Evolutionary conservation across 2,113 vertebrate species (phyloP).

Genomic region (Redunca redunca): DNA sequence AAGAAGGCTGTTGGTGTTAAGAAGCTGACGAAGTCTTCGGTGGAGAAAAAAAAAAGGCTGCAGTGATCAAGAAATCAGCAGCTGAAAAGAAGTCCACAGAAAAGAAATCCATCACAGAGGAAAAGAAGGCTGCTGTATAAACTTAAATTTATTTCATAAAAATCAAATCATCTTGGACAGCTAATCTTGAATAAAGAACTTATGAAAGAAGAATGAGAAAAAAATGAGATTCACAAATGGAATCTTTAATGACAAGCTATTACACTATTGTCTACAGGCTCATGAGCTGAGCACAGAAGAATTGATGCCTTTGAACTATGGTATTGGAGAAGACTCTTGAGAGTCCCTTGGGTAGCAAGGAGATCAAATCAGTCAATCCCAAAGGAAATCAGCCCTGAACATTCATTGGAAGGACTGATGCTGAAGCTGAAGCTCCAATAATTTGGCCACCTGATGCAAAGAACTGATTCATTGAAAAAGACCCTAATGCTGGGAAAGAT

Average conservation of each 20-base stretch:
- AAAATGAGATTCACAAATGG: neutral
- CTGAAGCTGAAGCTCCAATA: neutral
- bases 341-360: neutral
- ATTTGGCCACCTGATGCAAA: neutral
- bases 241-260: neutral
- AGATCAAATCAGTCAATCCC: neutral
- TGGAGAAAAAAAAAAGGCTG: conserved; percentile 47
- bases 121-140: conserved; percentile 64
- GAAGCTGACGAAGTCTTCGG: conserved; percentile 9
- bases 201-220: neutral
- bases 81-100: neutral
- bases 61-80: conserved; percentile 28
- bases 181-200: neutral
- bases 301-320: neutral
- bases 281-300: neutral
- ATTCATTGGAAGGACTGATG: neutral
- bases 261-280: neutral
- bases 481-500: neutral
- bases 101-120: neutral
- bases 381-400: neutral
- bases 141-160: neutral
- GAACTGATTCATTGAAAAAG: neutral
- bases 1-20: conserved; percentile 21
- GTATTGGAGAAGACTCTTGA: neutral
- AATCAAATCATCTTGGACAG: neutral